phyloP scores from a whole-genome alignment of 2,888 invertebrate species.

The Orthonychiurus folsomi region DNA sequence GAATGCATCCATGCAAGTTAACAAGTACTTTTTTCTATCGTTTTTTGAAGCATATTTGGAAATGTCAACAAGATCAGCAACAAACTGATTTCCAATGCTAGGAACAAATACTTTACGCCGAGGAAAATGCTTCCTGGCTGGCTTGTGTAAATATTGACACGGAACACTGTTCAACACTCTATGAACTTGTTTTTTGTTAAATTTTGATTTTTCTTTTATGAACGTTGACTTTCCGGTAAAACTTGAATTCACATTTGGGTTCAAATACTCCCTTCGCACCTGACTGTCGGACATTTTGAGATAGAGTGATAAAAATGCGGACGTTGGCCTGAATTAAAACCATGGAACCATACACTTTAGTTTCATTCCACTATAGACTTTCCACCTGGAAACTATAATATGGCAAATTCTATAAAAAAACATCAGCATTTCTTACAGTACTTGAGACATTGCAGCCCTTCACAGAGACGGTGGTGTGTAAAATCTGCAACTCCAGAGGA shows the following conservation, averaged over 20 bases:
- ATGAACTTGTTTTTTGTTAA: background rate
- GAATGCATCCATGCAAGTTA: slow-evolving; percentile 27
- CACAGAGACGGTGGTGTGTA: background rate
- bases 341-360: background rate
- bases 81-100: slow-evolving; percentile 20
- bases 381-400: background rate
- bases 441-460: background rate
- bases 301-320: background rate
- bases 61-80: slow-evolving; percentile 20
- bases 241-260: slow-evolving; percentile 14
- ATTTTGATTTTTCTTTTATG: slow-evolving; percentile 5
- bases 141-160: slow-evolving; percentile 37
- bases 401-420: background rate
- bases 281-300: background rate
- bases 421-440: slow-evolving; percentile 7
- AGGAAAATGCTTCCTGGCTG: slow-evolving; percentile 13
- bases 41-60: slow-evolving; percentile 16
- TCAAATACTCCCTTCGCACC: slow-evolving; percentile 9
- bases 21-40: slow-evolving; percentile 19
- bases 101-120: slow-evolving; percentile 19
- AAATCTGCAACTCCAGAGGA: slow-evolving; percentile 6
- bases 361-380: background rate
- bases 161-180: slow-evolving; percentile 32
- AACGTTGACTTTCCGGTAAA: slow-evolving; percentile 7
- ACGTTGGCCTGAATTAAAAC: background rate